Conservation (phyloP, 2,113 vertebrate genomes). For the Pygoscelis adeliae region DNA sequence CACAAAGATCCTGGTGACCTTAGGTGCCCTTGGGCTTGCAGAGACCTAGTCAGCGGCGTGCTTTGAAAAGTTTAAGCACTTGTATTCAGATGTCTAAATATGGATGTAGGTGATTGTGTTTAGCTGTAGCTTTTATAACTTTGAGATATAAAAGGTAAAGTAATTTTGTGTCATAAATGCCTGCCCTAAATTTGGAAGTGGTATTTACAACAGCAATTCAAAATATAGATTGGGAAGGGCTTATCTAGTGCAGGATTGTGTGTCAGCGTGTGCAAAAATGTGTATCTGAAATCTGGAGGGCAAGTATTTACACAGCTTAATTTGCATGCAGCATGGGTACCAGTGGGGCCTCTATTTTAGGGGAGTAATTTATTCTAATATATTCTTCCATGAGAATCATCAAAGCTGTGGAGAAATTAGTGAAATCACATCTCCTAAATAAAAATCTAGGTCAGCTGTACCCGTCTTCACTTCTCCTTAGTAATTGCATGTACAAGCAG, state of each 20-base stretch:
- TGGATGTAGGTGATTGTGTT: conserved; percentile 33
- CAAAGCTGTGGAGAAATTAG: conserved; percentile 55
- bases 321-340: neutral
- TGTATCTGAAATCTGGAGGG: neutral
- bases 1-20: neutral
- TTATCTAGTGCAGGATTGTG: neutral
- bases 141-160: neutral
- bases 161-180: conserved; percentile 4
- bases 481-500: conserved; percentile 51
- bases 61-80: neutral
- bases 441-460: conserved; percentile 63
- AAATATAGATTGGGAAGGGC: neutral
- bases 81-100: conserved; percentile 5
- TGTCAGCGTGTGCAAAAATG: neutral
- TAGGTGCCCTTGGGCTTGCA: neutral
- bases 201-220: conserved; percentile 27
- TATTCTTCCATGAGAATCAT: conserved; percentile 39
- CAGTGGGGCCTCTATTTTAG: conserved; percentile 14
- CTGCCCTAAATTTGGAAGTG: conserved; percentile 40
- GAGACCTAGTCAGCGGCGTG: neutral
- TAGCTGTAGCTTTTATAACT: conserved; percentile 28
- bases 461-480: neutral
- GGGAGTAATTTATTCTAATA: conserved; percentile 55
- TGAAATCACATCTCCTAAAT: conserved; percentile 48
- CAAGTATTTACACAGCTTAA: neutral